Evolutionary conservation across 2,888 invertebrate genomes (phyloP), one percentile per base, ranked within the genome.

Genomic region (Dysmachus trigonus): DNA sequence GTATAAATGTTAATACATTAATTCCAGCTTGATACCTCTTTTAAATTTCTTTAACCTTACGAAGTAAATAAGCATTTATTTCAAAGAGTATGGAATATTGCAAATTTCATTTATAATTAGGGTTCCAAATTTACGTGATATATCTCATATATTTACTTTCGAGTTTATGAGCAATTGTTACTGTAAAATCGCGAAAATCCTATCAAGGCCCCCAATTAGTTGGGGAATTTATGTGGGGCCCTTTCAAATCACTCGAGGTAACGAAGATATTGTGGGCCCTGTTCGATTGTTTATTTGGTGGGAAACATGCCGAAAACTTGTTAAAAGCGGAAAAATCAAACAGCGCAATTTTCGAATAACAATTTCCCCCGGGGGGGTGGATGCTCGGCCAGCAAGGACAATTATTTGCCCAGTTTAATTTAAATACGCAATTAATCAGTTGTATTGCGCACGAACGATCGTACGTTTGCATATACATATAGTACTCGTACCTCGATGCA

Each of bases 381-480:
- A 18, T 51, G 22, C 27, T n/a, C 30, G 18, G 35, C 62, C 27
- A 47, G 47, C 13, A 30, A 47, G 81, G 81, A 81, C 81, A 81
- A 81, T 81, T 81, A 81, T 81, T 81, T 81, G 81, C 81, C 53
- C 81, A 81, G 27, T 81, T 81, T 53, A 81, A 81, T 81, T 81
- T 81, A 81, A 81, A 81, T 81, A 81, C 30, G 81, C 81, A 62
- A 81, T 81, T 81, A 81, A 81, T 81, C 81, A 81, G 53, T 62
- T 15, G 81, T 35, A 62, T 81, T 81, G 31, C 53, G 81, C 81
- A 81, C 81, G 81, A 71, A 83, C 72, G 47, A 35, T 31, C 30
- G 22, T n/a, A 72, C 72, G 72, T 83, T 41, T 72, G 41, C 83
- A 72, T 83, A 83, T 35, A n/a, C n/a, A n/a, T n/a, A n/a, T n/a